These are phyloP conservation scores for Ophion costatus DNA, from an alignment of 2,888 invertebrate genomes.

Conservation along the genomic window DNA sequence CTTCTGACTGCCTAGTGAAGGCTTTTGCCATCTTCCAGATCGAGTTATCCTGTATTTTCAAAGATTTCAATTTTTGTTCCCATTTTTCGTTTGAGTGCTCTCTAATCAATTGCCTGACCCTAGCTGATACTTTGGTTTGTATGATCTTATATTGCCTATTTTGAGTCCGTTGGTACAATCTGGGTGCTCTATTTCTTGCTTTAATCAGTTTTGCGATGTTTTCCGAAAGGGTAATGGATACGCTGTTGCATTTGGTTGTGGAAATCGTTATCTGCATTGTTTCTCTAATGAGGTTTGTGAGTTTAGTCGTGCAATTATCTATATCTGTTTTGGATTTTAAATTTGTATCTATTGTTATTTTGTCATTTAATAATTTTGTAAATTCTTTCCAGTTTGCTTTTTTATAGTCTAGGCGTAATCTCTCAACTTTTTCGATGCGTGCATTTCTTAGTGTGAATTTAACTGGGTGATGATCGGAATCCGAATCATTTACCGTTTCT, in stretches of 20 bases:
- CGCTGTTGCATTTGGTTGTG: background rate
- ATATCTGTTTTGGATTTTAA: background rate
- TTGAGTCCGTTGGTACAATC: background rate
- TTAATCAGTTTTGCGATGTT: conserved; percentile 16
- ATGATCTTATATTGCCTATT: background rate
- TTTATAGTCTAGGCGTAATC: background rate
- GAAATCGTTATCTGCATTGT: background rate
- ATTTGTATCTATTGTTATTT: background rate
- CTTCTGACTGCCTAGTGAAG: conserved; percentile 39
- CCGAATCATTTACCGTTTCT: background rate
- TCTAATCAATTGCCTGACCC: background rate
- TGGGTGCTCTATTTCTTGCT: background rate
- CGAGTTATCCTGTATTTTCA: conserved; percentile 48
- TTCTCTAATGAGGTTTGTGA: background rate
- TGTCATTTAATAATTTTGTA: background rate
- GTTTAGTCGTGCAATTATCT: background rate
- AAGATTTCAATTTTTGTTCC: conserved; percentile 48
- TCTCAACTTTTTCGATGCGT: background rate
- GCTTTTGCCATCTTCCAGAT: conserved; percentile 62
- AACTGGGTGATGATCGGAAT: conserved; percentile 24
- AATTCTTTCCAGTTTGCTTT: conserved; percentile 32
- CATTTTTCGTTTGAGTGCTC: conserved; percentile 40
- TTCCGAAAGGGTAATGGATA: background rate
- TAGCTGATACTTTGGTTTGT: background rate
- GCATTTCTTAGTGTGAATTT: background rate